Base-by-base conservation (phyloP, 2,888 invertebrate species). In the Ariolimax columbianus region DNA sequence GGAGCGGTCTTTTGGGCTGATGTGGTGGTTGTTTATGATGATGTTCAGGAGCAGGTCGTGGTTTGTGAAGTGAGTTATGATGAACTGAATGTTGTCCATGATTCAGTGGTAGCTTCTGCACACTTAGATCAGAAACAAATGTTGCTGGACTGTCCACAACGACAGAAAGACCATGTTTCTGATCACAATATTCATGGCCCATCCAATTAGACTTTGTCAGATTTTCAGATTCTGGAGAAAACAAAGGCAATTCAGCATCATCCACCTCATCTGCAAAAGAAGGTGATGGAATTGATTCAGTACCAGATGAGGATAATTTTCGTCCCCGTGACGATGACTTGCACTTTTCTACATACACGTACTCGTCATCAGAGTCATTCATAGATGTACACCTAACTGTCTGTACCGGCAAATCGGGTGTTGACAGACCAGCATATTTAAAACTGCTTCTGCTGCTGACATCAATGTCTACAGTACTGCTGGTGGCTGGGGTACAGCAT, bases 301-400 rank as follows among this genome's bases (percentile, higher is more conserved):
- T 85, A 43, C 81, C 81, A n/a, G 85, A 85, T 19, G 85, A 85
- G 4, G 85, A 85, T n/a, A 75, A 23, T n/a, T 63, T 80, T 40
- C 85, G 77, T 26, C 75, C 40, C 17, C 40, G 19, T 40, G 75
- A n/a, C 33, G 51, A 11, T 26, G 66, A 23, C 33, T 70, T 77
- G 40, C 55, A 83, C 23, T 55, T 51, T 33, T 78, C 78, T 51
- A 83, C 55, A 4, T 36, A 47, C 3, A 63, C 43, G 33, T 77
- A 83, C 17, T 14, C 70, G 0, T 83, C 83, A 7, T 66, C 83
- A 33, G 33, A 51, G 36, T 1, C 11, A 26, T 26, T 17, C 14
- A 40, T 26, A 30, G 77, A 55, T 11, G 68, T 70, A 59, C 51
- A 70, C 33, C 66, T 33, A 6, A 55, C 38, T 43, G 36, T 79